Base-by-base conservation (phyloP, 2,113 vertebrate species). In the Calonectris borealis region DNA sequence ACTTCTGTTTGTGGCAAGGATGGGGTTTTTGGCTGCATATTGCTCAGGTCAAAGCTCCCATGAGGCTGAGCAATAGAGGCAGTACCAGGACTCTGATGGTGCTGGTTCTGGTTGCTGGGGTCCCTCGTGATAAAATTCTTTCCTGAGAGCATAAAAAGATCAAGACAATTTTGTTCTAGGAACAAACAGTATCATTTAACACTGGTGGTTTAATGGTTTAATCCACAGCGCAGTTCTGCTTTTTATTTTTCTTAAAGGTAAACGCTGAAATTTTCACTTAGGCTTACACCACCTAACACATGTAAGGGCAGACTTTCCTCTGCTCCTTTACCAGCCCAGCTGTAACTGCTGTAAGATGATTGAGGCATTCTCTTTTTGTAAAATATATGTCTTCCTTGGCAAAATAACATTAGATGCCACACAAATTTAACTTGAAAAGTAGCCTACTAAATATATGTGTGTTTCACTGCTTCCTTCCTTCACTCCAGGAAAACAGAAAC, bases 321-420 rank as follows among this genome's bases (percentile, higher is more conserved):
- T 81, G 64, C 11, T 80, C 16, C 36, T 76, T 55, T 54, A 86
- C 24, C 22, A 86, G 54, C 4, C 19, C 32, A 89, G 46, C 0
- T 0, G 2, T 2, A 40, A 48, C 24, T 68, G 42, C 48, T 75
- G 3, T 79, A 75, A 62, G 9, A 36, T 31, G 12, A 86, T 0
- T 32, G 1, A 18, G 24, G 4, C 17, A 51, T 46, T 88, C 15
- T 34, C 16, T 57, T 72, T 76, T n/a, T 57, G 24, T 5, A 49
- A 73, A 49, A 57, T 22, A 32, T 5, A 34, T 26, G 6, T 40
- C 19, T 42, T 83, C 34, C 31, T 73, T 73, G 13, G 42, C 22
- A 91, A 94, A 84, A 91, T 54, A 75, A 69, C 9, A 38, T 27
- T 44, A 73, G 38, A 65, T 44, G 11, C 19, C 7, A n/a, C 0